These are phyloP conservation scores for Dipodomys stephensi DNA, from an alignment of 2,113 vertebrate species.

Conservation along the genomic window DNA sequence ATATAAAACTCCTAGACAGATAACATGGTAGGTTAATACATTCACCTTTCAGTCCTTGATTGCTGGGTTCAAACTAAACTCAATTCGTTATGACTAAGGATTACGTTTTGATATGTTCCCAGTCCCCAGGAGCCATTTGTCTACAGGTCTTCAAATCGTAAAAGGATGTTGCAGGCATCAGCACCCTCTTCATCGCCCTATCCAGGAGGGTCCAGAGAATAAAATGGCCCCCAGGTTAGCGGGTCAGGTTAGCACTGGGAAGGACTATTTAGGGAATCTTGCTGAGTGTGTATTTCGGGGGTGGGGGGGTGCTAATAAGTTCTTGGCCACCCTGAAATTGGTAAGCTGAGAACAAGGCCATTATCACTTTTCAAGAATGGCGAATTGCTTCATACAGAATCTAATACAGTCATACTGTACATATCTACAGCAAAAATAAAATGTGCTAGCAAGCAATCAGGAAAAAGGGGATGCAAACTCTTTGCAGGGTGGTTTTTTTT, in stretches of 20 bases:
- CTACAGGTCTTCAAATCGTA: slow-evolving; percentile 59
- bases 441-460: neutral
- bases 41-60: slow-evolving; percentile 74
- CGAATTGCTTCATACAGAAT: slow-evolving; percentile 56
- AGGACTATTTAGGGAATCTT: slow-evolving; percentile 64
- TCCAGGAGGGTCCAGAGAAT: slow-evolving; percentile 53
- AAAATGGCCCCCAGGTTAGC: slow-evolving; percentile 73
- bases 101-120: slow-evolving; percentile 63
- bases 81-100: slow-evolving; percentile 75
- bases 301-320: neutral
- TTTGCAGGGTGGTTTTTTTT: neutral
- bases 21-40: slow-evolving; percentile 82
- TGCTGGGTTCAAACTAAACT: slow-evolving; percentile 79
- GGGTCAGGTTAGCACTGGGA: slow-evolving; percentile 54
- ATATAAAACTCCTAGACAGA: slow-evolving; percentile 81
- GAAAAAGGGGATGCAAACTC: neutral
- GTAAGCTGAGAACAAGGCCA: slow-evolving; percentile 38
- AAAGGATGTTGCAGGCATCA: slow-evolving; percentile 61
- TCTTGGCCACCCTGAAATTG: neutral
- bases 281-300: neutral
- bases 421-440: slow-evolving; percentile 29
- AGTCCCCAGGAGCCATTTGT: slow-evolving; percentile 73
- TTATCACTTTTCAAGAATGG: slow-evolving; percentile 56
- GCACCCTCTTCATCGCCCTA: slow-evolving; percentile 61
- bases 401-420: neutral